Percentiles rank a stretch among this genome's conserved stretches.
Evolutionary conservation across 2,888 invertebrate genomes (phyloP).

Genomic region (Calliopum simillimum): DNA sequence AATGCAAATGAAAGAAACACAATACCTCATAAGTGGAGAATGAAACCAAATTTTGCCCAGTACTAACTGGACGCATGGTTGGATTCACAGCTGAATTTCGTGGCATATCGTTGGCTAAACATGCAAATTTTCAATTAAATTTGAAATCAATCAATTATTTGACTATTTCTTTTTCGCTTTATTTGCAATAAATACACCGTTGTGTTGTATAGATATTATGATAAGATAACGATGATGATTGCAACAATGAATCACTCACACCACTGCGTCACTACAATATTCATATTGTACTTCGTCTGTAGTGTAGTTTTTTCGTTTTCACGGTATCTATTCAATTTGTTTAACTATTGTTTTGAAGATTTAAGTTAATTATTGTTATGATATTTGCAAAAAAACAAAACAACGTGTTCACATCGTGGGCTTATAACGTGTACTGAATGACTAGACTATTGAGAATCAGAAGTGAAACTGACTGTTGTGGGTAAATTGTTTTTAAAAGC

Average conservation of each 20-base stretch:
- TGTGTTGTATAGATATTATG: conserved; percentile 5
- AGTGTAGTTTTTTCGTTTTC: no score
- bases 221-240: conserved; percentile 22
- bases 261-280: background rate
- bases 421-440: no score
- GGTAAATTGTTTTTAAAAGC: no score
- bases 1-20: conserved; percentile 8
- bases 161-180: no score
- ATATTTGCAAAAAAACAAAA: no score
- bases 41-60: conserved; percentile 59
- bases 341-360: no score
- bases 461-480: conserved; percentile 22
- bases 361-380: no score
- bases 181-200: conserved; percentile 1
- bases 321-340: no score
- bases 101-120: conserved; percentile 20
- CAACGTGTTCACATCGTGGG: no score
- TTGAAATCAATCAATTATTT: no score
- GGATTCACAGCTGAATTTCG: conserved; percentile 46
- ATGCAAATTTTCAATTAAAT: no score
- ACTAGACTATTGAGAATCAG: conserved; percentile 20
- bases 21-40: conserved; percentile 60
- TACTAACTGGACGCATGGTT: conserved; percentile 55
- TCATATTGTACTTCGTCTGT: no score
- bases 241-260: conserved; percentile 13